Evolutionary conservation across 1,140 invertebrate genomes (phyloP).

Genomic region (Dreissena polymorpha): DNA sequence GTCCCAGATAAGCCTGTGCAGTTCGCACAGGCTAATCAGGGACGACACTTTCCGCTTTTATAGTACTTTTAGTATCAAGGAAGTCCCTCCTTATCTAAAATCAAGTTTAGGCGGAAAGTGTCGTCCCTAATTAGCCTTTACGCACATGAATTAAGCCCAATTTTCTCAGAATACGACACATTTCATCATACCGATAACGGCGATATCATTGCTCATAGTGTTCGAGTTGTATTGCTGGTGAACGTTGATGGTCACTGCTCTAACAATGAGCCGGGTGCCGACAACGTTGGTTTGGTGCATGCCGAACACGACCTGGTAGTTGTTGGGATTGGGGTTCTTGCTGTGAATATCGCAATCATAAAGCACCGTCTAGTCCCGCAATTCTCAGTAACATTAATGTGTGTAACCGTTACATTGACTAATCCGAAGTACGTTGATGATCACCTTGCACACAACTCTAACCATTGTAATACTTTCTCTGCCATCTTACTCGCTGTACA

Average conservation of each 20-base stretch:
- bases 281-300: slow-evolving; percentile 5
- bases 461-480: not conserved
- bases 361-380: too few relatives aligned
- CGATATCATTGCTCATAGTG: slow-evolving; percentile 26
- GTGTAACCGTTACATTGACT: not conserved
- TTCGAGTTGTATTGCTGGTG: slow-evolving; percentile 2
- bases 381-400: not conserved
- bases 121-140: not conserved
- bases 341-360: too few relatives aligned
- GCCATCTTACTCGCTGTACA: not conserved
- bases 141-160: not conserved
- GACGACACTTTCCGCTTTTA: too few relatives aligned
- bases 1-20: too few relatives aligned
- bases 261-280: not conserved
- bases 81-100: too few relatives aligned
- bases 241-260: not conserved
- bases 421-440: not conserved
- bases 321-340: slow-evolving; percentile 1
- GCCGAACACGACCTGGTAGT: slow-evolving; percentile 20
- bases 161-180: too few relatives aligned
- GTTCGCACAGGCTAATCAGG: too few relatives aligned
- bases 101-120: not conserved
- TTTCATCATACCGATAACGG: slow-evolving; percentile 10
- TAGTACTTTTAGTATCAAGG: too few relatives aligned
- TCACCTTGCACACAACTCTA: not conserved